Percentiles rank a stretch among this genome's conserved stretches.
These are phyloP conservation scores for Orthosia cruda DNA, from an alignment of 2,888 invertebrate genomes.

Conservation along the genomic window DNA sequence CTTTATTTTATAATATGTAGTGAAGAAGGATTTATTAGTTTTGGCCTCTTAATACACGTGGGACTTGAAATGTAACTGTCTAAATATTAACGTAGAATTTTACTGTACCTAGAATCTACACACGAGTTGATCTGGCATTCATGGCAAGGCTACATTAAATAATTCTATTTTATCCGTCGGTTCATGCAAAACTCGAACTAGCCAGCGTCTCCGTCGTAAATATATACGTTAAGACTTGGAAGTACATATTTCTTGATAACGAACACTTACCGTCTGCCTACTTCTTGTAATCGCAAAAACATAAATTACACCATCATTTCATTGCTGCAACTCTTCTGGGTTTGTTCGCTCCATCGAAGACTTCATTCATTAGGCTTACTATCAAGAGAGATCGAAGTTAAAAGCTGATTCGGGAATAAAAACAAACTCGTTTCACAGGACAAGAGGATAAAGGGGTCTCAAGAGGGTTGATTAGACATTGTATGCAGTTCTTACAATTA, in stretches of 20 bases:
- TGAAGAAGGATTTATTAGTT: too few species aligned
- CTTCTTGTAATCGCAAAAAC: conserved; percentile 9
- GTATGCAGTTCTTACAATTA: neutral
- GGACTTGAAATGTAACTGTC: too few species aligned
- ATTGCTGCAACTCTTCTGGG: neutral
- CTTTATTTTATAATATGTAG: too few species aligned
- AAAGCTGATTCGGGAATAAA: too few species aligned
- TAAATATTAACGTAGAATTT: neutral
- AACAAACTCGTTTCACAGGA: neutral
- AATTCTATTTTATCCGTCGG: conserved; percentile 23
- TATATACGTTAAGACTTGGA: conserved; percentile 11
- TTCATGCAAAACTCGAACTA: conserved; percentile 16
- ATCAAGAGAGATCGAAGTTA: too few species aligned
- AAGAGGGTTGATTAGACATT: neutral
- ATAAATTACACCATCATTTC: neutral
- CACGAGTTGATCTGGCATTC: conserved; percentile 2
- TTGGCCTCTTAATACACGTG: too few species aligned
- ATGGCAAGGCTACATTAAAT: conserved; percentile 4
- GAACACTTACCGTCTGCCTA: neutral
- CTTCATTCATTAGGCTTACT: too few species aligned
- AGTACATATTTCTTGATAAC: conserved; percentile 40
- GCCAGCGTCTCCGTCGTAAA: conserved; percentile 19
- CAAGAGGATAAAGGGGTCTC: too few species aligned
- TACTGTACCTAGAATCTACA: too few species aligned
- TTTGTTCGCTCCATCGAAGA: too few species aligned